A percentile compares a stretch with the other conserved stretches of the same genome.
Evolutionary conservation across 2,888 invertebrate species (phyloP).

Genomic region (Drosophila buzzatii): DNA sequence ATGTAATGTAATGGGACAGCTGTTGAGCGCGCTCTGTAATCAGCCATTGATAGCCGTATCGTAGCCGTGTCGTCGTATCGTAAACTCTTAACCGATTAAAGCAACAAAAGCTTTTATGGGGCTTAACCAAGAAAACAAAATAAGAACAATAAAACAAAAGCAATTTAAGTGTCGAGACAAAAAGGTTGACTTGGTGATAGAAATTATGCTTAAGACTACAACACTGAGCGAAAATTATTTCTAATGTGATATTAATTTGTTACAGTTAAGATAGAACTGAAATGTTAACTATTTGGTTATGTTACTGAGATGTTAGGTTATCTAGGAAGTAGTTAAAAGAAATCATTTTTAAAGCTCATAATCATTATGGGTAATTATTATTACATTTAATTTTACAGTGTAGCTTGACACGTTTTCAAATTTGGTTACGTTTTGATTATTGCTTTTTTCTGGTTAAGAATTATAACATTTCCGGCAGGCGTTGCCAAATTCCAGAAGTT

Average conservation of each 20-base stretch:
- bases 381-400: constrained; percentile 20
- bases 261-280: neutral
- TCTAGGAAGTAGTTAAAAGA: too few species aligned
- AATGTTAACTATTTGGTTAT: too few species aligned
- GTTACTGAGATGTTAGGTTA: neutral
- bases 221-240: constrained; percentile 12
- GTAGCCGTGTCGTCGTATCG: constrained; percentile 15
- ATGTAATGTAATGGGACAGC: constrained; percentile 50
- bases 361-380: too few species aligned
- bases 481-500: constrained; percentile 20
- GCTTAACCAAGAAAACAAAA: constrained; percentile 11
- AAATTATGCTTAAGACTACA: constrained; percentile 29
- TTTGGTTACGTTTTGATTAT: constrained; percentile 23
- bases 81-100: constrained; percentile 42
- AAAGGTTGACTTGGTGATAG: constrained; percentile 49
- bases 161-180: constrained; percentile 4
- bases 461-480: constrained; percentile 56
- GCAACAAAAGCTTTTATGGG: constrained; percentile 38
- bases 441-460: constrained; percentile 9
- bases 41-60: constrained; percentile 43
- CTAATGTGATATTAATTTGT: neutral
- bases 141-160: constrained; percentile 1
- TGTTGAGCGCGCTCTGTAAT: constrained; percentile 54
- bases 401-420: constrained; percentile 49
- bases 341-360: neutral